phyloP scores from a whole-genome alignment of 1,140 invertebrate species.

The Dendrolimus punctatus region DNA sequence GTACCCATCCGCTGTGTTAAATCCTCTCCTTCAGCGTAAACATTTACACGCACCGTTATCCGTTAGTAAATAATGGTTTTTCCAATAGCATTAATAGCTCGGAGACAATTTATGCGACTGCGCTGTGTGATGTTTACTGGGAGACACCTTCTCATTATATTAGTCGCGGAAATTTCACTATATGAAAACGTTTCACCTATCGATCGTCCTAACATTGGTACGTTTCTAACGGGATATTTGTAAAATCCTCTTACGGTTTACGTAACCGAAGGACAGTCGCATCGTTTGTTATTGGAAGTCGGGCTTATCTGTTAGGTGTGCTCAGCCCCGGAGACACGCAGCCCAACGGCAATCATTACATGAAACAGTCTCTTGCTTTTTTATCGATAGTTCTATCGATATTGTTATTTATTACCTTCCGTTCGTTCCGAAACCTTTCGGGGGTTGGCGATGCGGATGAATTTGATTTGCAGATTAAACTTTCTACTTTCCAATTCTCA shows the following conservation, averaged over 20 bases:
- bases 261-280: slow-evolving; percentile 42
- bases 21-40: neutral
- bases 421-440: no score
- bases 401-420: no score
- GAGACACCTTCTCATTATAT: slow-evolving; percentile 26
- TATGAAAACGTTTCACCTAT: slow-evolving; percentile 35
- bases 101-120: slow-evolving; percentile 32
- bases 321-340: slow-evolving; percentile 10
- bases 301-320: slow-evolving; percentile 24
- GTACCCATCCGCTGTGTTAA: slow-evolving; percentile 12
- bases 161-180: slow-evolving; percentile 33
- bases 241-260: slow-evolving; percentile 48
- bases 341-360: slow-evolving; percentile 19
- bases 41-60: slow-evolving; percentile 14
- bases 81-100: slow-evolving; percentile 29
- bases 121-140: slow-evolving; percentile 39
- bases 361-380: slow-evolving; percentile 17
- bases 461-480: no score
- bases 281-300: slow-evolving; percentile 33
- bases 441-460: no score
- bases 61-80: slow-evolving; percentile 31
- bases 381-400: slow-evolving; percentile 2
- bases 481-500: neutral
- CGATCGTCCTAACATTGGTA: slow-evolving; percentile 42
- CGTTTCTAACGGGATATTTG: slow-evolving; percentile 35